Conservation (phyloP, 2,113 vertebrate genomes). For the Platysternon megacephalum region DNA sequence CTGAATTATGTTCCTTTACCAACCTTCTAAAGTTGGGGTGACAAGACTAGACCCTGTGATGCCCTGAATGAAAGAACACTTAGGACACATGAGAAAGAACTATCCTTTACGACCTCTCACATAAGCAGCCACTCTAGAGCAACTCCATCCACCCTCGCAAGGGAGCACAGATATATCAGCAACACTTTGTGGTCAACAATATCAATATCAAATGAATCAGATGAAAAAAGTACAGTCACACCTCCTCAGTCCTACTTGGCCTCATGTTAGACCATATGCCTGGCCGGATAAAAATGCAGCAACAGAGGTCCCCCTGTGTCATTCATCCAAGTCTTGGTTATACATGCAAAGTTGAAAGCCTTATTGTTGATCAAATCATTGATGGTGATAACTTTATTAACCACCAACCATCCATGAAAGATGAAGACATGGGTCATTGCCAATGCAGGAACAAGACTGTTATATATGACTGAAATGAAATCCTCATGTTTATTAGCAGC, state of each 20-base stretch:
- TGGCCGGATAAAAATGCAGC: neutral
- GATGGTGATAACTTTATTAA: neutral
- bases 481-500: neutral
- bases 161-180: neutral
- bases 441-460: neutral
- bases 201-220: neutral
- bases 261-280: neutral
- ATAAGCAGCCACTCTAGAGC: neutral
- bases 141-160: neutral
- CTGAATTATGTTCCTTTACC: neutral
- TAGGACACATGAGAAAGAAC: neutral
- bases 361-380: neutral
- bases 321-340: neutral
- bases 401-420: fast-evolving
- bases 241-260: neutral
- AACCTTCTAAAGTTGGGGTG: neutral
- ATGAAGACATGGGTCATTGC: neutral
- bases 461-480: neutral
- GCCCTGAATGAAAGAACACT: neutral
- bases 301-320: neutral
- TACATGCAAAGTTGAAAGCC: neutral
- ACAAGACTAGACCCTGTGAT: neutral
- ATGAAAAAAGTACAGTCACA: neutral
- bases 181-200: neutral
- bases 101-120: too few relatives aligned